Base-by-base conservation (phyloP, 2,888 invertebrate genomes). In the Micropterix aruncella region DNA sequence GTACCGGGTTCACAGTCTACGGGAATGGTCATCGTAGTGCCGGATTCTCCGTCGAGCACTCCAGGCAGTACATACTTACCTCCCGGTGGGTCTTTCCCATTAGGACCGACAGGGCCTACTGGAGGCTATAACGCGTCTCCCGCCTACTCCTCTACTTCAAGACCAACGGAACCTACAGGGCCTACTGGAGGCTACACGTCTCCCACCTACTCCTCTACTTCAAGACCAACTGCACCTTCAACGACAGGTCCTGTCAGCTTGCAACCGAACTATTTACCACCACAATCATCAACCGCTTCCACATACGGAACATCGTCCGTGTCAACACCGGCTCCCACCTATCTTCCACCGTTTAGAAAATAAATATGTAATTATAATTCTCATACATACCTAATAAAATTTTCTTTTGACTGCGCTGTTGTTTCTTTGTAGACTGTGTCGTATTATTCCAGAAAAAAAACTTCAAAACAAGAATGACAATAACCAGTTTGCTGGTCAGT, bases 321-420 rank as follows among this genome's bases (percentile, higher is more conserved):
- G 5, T 48, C 50, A 15, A 46, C 47, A 14, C 49, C 49, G 14
- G 51, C 48, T 3, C 44, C 44, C 12, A 36, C 46, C 2, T 51
- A 51, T 19, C 44, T 51, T 15, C 49, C 51, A 14, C 51, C 50
- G 7, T 47, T 40, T 44, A 38, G 44, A 44, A 44, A 41, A 19
- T 27, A 16, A 42, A 40, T 40, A 14, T 38, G n/a, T 40, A n/a
- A n/a, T n/a, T n/a, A n/a, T n/a, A n/a, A n/a, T n/a, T n/a, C n/a
- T n/a, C n/a, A n/a, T n/a, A n/a, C n/a, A n/a, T n/a, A n/a, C n/a
- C n/a, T n/a, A n/a, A n/a, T n/a, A n/a, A n/a, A n/a, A n/a, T n/a
- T n/a, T n/a, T n/a, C n/a, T n/a, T n/a, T n/a, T n/a, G n/a, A n/a
- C n/a, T n/a, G n/a, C n/a, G n/a, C n/a, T n/a, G n/a, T n/a, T n/a